phyloP scores from a whole-genome alignment of 1,140 invertebrate species.

The honey bee (Apis mellifera) region Amel_HAv3.1 CM009940.2:8798501-8799000 shows the following conservation, averaged over 20 bases:
- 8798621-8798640: conserved; percentile 33
- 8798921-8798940: conserved; percentile 72
- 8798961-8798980: conserved; percentile 80
- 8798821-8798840: conserved; percentile 19
- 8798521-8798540: neutral
- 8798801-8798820: neutral
- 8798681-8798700: conserved; percentile 7
- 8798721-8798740: neutral
- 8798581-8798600: conserved; percentile 59
- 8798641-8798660: conserved; percentile 52
- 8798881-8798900: conserved; percentile 77
- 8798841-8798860: conserved; percentile 44
- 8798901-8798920: conserved; percentile 71
- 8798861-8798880: conserved; percentile 74
- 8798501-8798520: neutral
- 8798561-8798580: conserved; percentile 34
- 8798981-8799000: conserved; percentile 82
- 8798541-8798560: conserved; percentile 28
- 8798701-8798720: neutral
- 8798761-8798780: too few species aligned
- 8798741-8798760: too few species aligned
- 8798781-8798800: conserved; percentile 16
- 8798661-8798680: conserved; percentile 31
- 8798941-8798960: conserved; percentile 74
- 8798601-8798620: conserved; percentile 55